Evolutionary conservation across 2,888 invertebrate genomes (phyloP), one percentile per base, ranked within the genome.

Genomic region (Patella pellucida): DNA sequence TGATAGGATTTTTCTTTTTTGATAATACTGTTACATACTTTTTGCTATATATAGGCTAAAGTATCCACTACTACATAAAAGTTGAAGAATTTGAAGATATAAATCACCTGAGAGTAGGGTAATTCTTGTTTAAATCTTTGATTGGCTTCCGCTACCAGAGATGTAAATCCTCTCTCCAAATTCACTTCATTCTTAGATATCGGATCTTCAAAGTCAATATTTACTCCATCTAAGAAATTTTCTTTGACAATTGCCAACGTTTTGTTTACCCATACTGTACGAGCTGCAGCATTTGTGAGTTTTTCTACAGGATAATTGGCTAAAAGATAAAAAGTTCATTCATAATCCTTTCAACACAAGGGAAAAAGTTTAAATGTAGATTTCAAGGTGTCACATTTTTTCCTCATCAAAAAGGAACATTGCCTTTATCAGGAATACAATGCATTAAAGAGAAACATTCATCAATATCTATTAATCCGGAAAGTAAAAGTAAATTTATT

Each of bases 201-300:
- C 23, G 85, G 83, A 73, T 84, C 85, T 76, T 92, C 91, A 82
- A 88, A 90, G 80, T 91, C 91, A 69, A 91, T 83, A 80, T 92
- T 91, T 31, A 91, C 80, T 9, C 91, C 91, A 80, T 91, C 91
- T 52, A 89, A 81, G 75, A 81, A 86, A 62, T 87, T 81, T 1
- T 82, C 71, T 68, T 82, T 75, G 1, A 88, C 87, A 69, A 79
- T 73, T 0, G 78, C 52, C 23, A 90, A 73, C 73, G 87, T 84
- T 16, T 82, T 67, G 15, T 76, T 68, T 14, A 90, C 83, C 90
- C 90, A 91, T 9, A 72, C 51, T 15, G 79, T 41, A 51, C 89
- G 79, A 1, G 79, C 75, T 1, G 80, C 74, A 0, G 76, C 31
- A 72, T 86, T 84, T 7, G 84, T 83, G 19, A 89, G 74, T 15